Percentiles rank a stretch among this genome's conserved stretches.
phyloP scores from a whole-genome alignment of 2,797 vertebrate genomes.

The Poeciliopsis gracilis region DNA sequence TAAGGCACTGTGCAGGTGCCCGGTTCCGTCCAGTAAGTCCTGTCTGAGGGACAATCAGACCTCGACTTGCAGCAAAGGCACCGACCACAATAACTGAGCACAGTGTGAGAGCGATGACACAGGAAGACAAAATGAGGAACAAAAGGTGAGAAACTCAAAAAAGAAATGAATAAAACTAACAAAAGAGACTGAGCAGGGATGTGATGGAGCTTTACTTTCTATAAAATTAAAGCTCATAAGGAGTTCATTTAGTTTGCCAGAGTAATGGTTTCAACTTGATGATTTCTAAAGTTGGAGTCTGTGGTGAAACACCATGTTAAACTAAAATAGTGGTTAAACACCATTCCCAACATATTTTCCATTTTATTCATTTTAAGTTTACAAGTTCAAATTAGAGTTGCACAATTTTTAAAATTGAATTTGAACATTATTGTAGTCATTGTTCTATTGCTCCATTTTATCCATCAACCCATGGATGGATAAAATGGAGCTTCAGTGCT shows the following conservation, averaged over 20 bases:
- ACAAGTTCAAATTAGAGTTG: neutral
- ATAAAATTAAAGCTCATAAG: neutral
- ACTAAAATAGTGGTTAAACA: neutral
- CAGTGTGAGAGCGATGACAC: constrained; percentile 3
- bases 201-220: constrained; percentile 26
- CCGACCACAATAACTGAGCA: constrained; percentile 52
- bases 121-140: constrained; percentile 41
- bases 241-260: neutral
- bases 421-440: neutral
- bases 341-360: neutral
- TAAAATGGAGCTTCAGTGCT: too few species aligned
- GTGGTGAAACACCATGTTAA: neutral
- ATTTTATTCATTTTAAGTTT: neutral
- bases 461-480: neutral
- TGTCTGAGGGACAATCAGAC: constrained; percentile 47
- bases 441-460: neutral
- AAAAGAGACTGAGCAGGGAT: constrained; percentile 29
- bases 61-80: constrained; percentile 50
- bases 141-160: constrained; percentile 36
- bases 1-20: constrained; percentile 61
- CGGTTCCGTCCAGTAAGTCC: constrained; percentile 70
- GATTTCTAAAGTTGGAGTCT: neutral
- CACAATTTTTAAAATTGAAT: neutral
- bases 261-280: neutral
- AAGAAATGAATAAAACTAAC: constrained; percentile 19